These are phyloP conservation scores for Gopherus evgoodei DNA, from an alignment of 2,113 vertebrate species.

Conservation along the genomic window DNA sequence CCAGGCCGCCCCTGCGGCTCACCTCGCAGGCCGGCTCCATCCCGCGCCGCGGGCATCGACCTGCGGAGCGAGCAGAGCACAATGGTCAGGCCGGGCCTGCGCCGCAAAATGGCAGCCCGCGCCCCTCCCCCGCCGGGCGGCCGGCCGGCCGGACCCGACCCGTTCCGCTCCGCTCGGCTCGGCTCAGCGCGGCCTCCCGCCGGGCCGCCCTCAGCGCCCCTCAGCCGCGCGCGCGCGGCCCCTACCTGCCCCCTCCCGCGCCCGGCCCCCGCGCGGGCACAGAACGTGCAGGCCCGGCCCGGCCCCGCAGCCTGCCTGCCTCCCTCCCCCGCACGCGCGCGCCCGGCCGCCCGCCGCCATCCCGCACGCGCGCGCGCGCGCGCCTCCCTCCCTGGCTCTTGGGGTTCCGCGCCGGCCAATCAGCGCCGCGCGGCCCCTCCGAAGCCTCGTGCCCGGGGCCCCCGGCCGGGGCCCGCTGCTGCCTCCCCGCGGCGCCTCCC, in stretches of 20 bases:
- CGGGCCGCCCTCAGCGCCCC: not conserved
- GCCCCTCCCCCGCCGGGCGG: conserved; percentile 19
- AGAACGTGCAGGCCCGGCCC: conserved; percentile 20
- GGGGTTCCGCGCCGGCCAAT: conserved; percentile 77
- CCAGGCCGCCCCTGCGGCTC: conserved; percentile 81
- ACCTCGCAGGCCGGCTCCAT: conserved; percentile 89
- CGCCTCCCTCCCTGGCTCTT: conserved; percentile 41
- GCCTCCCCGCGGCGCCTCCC: not conserved
- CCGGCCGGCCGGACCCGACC: not conserved
- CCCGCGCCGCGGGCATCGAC: conserved; percentile 81
- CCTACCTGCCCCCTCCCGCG: conserved; percentile 37
- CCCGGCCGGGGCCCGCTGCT: not conserved
- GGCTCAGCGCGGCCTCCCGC: not conserved
- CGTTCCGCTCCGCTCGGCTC: too few species aligned
- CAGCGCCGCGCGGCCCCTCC: conserved; percentile 39
- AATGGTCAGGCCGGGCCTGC: conserved; percentile 61
- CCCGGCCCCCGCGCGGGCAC: not conserved
- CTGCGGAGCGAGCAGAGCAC: conserved; percentile 73
- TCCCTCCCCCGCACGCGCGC: not conserved
- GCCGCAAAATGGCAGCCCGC: conserved; percentile 82
- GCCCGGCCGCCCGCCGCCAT: not conserved
- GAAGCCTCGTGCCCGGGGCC: conserved; percentile 1
- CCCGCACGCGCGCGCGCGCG: conserved; percentile 7
- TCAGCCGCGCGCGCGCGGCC: not conserved
- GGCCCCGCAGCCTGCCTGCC: not conserved